A percentile compares a stretch with the other conserved stretches of the same genome.
phyloP scores from a whole-genome alignment of 2,888 invertebrate species.

The Nephrotoma guestfalica region DNA sequence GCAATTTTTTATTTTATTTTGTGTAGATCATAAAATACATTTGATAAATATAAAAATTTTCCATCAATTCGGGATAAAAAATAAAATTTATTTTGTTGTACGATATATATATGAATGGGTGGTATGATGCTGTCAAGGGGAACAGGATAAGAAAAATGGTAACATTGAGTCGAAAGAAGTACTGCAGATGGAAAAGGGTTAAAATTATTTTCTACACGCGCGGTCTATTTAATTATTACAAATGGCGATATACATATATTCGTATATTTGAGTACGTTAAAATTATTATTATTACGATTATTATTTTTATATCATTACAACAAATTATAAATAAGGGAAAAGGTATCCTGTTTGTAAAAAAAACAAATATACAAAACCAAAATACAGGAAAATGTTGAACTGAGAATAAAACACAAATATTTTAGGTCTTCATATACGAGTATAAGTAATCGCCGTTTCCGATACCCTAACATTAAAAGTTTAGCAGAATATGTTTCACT shows the following conservation, averaged over 20 bases:
- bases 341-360: no score
- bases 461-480: no score
- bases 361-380: no score
- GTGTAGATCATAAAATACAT: neutral
- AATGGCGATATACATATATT: neutral
- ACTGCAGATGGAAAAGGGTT: neutral
- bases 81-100: neutral
- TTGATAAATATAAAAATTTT: neutral
- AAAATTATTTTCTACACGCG: constrained; percentile 1
- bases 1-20: neutral
- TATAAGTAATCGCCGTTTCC: no score
- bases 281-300: neutral
- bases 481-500: no score
- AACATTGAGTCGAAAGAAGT: neutral
- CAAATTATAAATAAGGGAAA: neutral
- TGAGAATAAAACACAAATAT: no score
- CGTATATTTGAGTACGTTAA: neutral
- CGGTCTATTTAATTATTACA: constrained; percentile 3
- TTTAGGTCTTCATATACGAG: no score
- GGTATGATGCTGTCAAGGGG: neutral
- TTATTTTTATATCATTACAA: neutral
- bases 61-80: neutral
- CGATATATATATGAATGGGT: neutral
- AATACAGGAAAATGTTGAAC: no score
- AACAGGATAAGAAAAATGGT: neutral